Conservation (phyloP, 2,888 invertebrate genomes). For the Sinohyriopsis cumingii region DNA sequence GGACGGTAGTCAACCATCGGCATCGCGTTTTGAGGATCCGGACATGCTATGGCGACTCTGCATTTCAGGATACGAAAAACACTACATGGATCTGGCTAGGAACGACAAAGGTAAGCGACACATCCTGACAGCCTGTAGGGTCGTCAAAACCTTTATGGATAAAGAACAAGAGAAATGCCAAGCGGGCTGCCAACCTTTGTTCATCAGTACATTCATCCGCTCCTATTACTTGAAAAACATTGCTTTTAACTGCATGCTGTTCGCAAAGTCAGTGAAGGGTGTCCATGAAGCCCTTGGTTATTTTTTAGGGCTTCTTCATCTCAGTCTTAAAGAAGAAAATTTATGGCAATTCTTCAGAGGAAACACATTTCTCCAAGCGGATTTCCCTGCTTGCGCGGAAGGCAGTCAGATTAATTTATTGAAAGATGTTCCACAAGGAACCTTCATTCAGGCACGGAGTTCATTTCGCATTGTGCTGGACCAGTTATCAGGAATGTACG, state of each 20-base stretch:
- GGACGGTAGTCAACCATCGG: slow-evolving; percentile 10
- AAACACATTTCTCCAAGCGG: too few species aligned
- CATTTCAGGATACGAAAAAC: slow-evolving; percentile 42
- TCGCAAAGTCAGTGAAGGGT: slow-evolving; percentile 2
- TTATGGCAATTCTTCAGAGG: too few species aligned
- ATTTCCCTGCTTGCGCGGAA: too few species aligned
- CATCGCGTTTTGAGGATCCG: slow-evolving; percentile 10
- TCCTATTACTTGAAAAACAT: slow-evolving; percentile 41
- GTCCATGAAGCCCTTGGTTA: slow-evolving; percentile 27
- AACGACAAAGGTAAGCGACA: slow-evolving; percentile 20
- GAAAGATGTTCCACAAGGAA: too few species aligned
- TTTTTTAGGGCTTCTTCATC: background rate
- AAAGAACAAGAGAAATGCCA: too few species aligned
- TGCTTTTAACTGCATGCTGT: slow-evolving; percentile 24
- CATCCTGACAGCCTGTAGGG: slow-evolving; percentile 39
- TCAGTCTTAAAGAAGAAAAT: too few species aligned
- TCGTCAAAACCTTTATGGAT: slow-evolving; percentile 30
- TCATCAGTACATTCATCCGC: slow-evolving; percentile 16
- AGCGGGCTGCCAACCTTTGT: slow-evolving; percentile 3
- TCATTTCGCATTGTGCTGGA: too few species aligned
- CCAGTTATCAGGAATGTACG: too few species aligned
- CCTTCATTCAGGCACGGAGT: too few species aligned
- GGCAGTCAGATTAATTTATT: too few species aligned
- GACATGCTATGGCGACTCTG: slow-evolving; percentile 37
- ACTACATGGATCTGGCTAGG: slow-evolving; percentile 34